A percentile compares a stretch with the other conserved stretches of the same genome.
phyloP scores from a whole-genome alignment of 2,113 vertebrate species.

The Strix uralensis region DNA sequence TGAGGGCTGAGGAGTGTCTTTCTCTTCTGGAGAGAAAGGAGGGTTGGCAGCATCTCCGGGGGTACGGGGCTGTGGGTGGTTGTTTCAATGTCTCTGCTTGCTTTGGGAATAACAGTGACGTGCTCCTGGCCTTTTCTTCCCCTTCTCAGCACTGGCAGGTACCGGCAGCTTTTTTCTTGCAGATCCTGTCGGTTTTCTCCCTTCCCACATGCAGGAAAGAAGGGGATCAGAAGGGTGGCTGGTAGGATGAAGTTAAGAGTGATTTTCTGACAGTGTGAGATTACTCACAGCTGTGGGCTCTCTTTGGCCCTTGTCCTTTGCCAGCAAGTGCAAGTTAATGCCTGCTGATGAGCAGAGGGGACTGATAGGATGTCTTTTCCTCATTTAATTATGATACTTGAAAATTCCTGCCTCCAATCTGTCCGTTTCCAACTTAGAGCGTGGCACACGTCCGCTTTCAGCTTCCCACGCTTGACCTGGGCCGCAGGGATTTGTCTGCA shows the following conservation, averaged over 20 bases:
- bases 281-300: neutral
- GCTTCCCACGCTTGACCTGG: neutral
- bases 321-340: neutral
- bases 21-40: neutral
- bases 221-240: neutral
- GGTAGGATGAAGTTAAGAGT: neutral
- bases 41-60: neutral
- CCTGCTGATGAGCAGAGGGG: neutral
- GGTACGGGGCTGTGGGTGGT: neutral
- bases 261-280: neutral
- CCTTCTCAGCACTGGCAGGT: neutral
- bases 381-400: neutral
- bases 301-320: neutral
- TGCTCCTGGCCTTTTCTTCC: neutral
- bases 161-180: neutral
- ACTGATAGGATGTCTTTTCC: neutral
- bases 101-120: neutral
- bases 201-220: neutral
- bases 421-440: neutral
- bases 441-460: fast-evolving
- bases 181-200: neutral
- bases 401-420: neutral
- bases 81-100: neutral
- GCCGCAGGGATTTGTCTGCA: neutral
- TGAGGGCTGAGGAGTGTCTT: neutral